A percentile compares a stretch with the other conserved stretches of the same genome.
These are phyloP conservation scores for Deroptyus accipitrinus DNA, from an alignment of 2,113 vertebrate genomes.

Conservation along the genomic window DNA sequence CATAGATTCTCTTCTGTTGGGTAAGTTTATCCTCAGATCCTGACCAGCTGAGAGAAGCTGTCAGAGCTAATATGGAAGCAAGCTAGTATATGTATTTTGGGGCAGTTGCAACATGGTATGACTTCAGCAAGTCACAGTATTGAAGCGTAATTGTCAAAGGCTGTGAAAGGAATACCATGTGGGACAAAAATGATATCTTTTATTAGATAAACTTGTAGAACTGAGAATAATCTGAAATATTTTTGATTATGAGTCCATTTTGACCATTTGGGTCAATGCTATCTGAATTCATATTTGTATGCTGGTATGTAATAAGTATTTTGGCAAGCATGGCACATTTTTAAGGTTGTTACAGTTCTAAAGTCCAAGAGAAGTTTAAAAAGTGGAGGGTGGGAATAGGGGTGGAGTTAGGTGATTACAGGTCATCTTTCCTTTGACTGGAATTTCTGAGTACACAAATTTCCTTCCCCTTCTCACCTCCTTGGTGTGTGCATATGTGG, in stretches of 20 bases:
- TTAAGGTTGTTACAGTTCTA: background rate
- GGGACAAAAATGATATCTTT: background rate
- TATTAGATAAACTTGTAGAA: background rate
- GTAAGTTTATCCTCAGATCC: background rate
- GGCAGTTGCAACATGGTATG: background rate
- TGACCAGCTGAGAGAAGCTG: background rate
- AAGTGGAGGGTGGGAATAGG: background rate
- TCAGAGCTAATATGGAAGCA: background rate
- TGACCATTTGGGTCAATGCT: background rate
- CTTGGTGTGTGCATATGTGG: background rate
- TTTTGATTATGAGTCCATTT: background rate
- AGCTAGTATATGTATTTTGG: background rate
- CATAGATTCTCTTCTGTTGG: background rate
- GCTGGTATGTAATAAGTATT: background rate
- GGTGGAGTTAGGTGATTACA: background rate
- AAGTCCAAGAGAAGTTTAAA: background rate
- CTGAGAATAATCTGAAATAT: background rate
- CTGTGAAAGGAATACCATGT: fast-evolving
- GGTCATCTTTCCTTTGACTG: background rate
- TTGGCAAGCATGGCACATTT: background rate
- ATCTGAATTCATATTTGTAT: background rate
- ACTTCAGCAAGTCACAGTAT: background rate
- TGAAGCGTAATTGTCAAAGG: background rate
- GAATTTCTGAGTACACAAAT: background rate
- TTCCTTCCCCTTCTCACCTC: background rate